These are phyloP conservation scores for Bos taurus DNA, from an alignment of 2,113 vertebrate genomes.

Conservation along the genomic window ARS-UCD2.0 NC_037328.1:62923001-62923500, in stretches of 20 bases:
- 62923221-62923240: not conserved
- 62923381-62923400: not conserved
- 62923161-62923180: not conserved
- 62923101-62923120: not conserved
- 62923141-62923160: not conserved
- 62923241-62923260: not conserved
- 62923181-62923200: not conserved
- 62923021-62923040: not conserved
- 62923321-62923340: not conserved
- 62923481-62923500: not conserved
- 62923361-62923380: not conserved
- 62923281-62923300: not conserved
- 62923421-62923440: not conserved
- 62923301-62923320: not conserved
- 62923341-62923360: not conserved
- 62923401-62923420: not conserved
- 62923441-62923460: not conserved
- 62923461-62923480: not conserved
- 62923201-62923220: not conserved
- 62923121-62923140: not conserved
- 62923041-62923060: not conserved
- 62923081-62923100: not conserved
- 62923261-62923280: not conserved
- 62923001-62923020: not conserved
- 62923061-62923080: not conserved